Evolutionary conservation across 2,113 vertebrate species (phyloP).

Genomic region (Cochlearius cochlearius): DNA sequence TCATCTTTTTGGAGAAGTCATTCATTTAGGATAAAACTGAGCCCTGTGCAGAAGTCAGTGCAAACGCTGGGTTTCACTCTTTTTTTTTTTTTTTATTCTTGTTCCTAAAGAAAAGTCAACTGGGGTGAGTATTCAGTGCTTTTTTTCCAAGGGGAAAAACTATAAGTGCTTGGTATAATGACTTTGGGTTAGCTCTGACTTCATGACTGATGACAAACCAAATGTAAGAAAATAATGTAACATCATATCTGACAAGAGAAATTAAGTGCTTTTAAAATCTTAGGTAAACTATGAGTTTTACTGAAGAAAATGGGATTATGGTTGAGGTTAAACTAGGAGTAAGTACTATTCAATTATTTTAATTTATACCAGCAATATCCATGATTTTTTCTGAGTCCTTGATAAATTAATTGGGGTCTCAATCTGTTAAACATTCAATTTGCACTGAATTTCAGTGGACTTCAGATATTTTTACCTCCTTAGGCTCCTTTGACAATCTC

Average conservation of each 20-base stretch:
- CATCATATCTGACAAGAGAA: background rate
- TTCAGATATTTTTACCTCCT: background rate
- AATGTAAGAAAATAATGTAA: conserved; percentile 40
- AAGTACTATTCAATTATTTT: background rate
- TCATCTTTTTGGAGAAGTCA: background rate
- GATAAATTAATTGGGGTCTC: background rate
- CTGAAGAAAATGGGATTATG: background rate
- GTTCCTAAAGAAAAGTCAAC: background rate
- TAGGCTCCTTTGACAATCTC: background rate
- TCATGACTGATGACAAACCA: conserved; percentile 28
- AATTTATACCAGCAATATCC: background rate
- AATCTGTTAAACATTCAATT: background rate
- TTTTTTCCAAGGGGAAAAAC: background rate
- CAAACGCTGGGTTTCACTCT: background rate
- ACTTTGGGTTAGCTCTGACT: background rate
- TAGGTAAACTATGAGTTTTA: conserved; percentile 8
- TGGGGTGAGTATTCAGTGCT: background rate
- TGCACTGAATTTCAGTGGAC: background rate
- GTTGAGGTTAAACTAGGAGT: background rate
- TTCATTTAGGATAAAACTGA: background rate
- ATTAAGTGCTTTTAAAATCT: conserved; percentile 7
- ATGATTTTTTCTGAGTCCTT: background rate
- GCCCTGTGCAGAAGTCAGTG: background rate
- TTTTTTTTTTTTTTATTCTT: background rate
- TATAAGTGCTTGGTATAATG: background rate